Evolutionary conservation across 2,113 vertebrate species (phyloP).

Genomic region (Sinocyclocheilus anophthalmus): DNA sequence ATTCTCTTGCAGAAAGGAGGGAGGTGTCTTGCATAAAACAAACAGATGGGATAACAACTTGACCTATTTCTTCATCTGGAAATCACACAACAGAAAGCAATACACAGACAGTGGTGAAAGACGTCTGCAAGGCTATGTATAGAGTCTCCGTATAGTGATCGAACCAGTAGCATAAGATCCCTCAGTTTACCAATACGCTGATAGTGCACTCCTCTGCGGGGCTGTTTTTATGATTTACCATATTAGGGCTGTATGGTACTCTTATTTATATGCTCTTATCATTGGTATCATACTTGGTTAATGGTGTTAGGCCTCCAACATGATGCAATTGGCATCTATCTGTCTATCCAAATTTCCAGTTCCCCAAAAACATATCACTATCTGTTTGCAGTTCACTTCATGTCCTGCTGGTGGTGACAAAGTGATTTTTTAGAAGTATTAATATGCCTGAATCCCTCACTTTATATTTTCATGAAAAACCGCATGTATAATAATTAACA

Average conservation of each 20-base stretch:
- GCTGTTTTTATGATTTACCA: neutral
- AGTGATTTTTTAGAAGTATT: neutral
- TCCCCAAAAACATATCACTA: no score
- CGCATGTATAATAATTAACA: neutral
- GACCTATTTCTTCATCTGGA: constrained; percentile 70
- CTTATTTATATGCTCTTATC: no score
- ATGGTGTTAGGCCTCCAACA: no score
- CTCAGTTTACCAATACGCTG: neutral
- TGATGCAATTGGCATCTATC: neutral
- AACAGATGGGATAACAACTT: constrained; percentile 69
- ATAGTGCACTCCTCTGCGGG: neutral
- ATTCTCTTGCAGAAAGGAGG: constrained; percentile 20
- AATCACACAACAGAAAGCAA: constrained; percentile 50
- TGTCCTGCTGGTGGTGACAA: neutral
- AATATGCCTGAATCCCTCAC: neutral
- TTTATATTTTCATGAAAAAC: neutral
- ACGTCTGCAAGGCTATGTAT: neutral
- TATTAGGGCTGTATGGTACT: neutral
- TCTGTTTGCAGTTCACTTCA: neutral
- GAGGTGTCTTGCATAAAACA: constrained; percentile 59
- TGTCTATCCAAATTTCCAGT: no score
- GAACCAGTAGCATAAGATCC: constrained; percentile 3
- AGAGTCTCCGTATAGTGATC: neutral
- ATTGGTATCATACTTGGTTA: no score
- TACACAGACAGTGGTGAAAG: constrained; percentile 1